Conservation (phyloP, 2,113 vertebrate species). For the Hippoglossus stenolepis region DNA sequence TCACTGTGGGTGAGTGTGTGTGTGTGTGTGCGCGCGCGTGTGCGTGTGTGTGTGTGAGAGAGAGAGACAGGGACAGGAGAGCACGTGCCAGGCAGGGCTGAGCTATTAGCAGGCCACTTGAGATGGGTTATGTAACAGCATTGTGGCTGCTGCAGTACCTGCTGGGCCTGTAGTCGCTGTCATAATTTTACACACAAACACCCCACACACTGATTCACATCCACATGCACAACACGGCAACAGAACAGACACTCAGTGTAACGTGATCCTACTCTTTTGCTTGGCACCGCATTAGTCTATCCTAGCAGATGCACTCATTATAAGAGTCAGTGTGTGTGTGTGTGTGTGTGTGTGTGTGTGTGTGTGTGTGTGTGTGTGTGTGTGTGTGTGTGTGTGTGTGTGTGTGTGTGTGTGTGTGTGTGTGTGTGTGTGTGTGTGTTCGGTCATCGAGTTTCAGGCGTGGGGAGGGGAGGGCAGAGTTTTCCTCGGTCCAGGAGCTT, state of each 20-base stretch:
- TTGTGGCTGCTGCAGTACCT: conserved; percentile 81
- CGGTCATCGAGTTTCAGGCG: conserved; percentile 48
- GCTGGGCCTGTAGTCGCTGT: conserved; percentile 71
- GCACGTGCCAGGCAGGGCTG: conserved; percentile 82
- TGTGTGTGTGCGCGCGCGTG: conserved; percentile 8
- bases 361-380: not conserved
- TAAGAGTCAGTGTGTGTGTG: conserved; percentile 11
- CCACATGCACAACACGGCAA: conserved; percentile 46
- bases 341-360: conserved; percentile 8
- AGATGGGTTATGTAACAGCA: conserved; percentile 84
- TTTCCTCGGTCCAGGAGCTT: conserved; percentile 23
- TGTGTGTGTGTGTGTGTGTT: not conserved
- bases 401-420: conserved; percentile 4
- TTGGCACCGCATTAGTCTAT: conserved; percentile 43
- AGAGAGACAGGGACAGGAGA: conserved; percentile 63
- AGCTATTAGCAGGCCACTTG: conserved; percentile 84
- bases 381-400: not conserved
- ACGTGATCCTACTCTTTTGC: conserved; percentile 52
- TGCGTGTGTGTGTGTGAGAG: not conserved
- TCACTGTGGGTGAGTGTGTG: conserved; percentile 16
- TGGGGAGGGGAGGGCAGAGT: conserved; percentile 1
- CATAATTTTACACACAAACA: conserved; percentile 72
- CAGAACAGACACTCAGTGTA: conserved; percentile 52
- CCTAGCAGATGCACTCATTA: conserved; percentile 48
- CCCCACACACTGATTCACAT: conserved; percentile 49